Evolutionary conservation across 2,888 invertebrate genomes (phyloP), one percentile per base, ranked within the genome.

Genomic region (Liopterus haemorrhoidalis): DNA sequence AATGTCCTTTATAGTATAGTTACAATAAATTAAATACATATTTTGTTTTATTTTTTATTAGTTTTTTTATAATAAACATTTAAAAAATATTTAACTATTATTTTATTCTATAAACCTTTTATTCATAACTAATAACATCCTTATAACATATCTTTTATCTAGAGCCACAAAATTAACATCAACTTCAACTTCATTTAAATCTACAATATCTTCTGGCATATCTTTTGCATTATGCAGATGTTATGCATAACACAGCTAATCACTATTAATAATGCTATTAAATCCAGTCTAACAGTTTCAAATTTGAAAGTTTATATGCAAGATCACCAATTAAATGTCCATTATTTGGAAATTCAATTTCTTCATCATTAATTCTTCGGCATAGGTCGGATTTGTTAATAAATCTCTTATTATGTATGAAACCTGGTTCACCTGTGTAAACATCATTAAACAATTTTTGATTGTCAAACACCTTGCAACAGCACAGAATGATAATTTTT

Each of bases 391-490:
- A 54, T 43, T 47, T 49, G 22, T 45, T 22, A 43, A 49, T 50
- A 5, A 54, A 37, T 22, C 46, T 31, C 14, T 24, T 20, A 22
- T 53, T 51, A 39, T 53, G 53, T 14, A 52, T 41, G 14, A 48
- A 53, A 2, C 53, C 49, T n/a, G 44, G 43, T 46, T 54, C 51
- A 15, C 52, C 54, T 28, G 51, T 41, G 45, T 53, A 54, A 24
- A 47, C 41, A 44, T 54, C 41, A 3, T 36, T 54, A 32, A 54
- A 53, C 22, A 48, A 38, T 35, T 46, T 49, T 36, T 20, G 20
- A 20, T 51, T 33, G 25, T 54, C 50, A 46, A 49, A 53, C 6
- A 53, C 48, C n/a, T n/a, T n/a, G n/a, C n/a, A n/a, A n/a, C n/a
- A n/a, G n/a, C n/a, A n/a, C n/a, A n/a, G n/a, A n/a, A n/a, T n/a